Conservation (phyloP, 2,113 vertebrate species). For the Ceuthmochares aereus region DNA sequence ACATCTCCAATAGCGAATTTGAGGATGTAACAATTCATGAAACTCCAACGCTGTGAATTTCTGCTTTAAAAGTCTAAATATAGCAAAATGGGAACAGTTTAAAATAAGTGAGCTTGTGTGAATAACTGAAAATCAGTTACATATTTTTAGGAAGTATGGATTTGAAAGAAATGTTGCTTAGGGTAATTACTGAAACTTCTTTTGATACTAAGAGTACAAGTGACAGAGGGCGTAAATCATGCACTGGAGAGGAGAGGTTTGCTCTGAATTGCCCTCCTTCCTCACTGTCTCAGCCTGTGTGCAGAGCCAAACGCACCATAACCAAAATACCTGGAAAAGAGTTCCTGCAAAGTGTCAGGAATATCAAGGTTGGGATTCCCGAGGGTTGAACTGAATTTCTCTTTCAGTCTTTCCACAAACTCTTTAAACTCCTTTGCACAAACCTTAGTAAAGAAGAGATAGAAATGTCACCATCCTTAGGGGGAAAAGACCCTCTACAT, state of each 20-base stretch:
- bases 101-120: not conserved
- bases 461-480: not conserved
- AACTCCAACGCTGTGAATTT: not conserved
- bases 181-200: not conserved
- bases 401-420: slow-evolving; percentile 86
- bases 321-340: slow-evolving; percentile 84
- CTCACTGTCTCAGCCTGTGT: not conserved
- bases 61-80: not conserved
- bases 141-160: not conserved
- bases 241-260: not conserved
- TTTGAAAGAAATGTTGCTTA: not conserved
- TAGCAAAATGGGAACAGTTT: not conserved
- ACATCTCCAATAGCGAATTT: not conserved
- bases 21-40: not conserved
- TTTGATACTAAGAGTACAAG: not conserved
- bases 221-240: not conserved
- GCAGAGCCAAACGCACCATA: not conserved
- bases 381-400: slow-evolving; percentile 87
- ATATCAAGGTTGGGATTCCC: slow-evolving; percentile 75
- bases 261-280: not conserved
- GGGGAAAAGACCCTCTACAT: not conserved
- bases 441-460: slow-evolving; percentile 74
- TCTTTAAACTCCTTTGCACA: slow-evolving; percentile 87
- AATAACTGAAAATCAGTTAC: not conserved
- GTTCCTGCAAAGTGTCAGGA: slow-evolving; percentile 86